Percentiles rank a stretch among this genome's conserved stretches.
phyloP scores from a whole-genome alignment of 2,797 vertebrate genomes.

The Diplodus puntazzo region DNA sequence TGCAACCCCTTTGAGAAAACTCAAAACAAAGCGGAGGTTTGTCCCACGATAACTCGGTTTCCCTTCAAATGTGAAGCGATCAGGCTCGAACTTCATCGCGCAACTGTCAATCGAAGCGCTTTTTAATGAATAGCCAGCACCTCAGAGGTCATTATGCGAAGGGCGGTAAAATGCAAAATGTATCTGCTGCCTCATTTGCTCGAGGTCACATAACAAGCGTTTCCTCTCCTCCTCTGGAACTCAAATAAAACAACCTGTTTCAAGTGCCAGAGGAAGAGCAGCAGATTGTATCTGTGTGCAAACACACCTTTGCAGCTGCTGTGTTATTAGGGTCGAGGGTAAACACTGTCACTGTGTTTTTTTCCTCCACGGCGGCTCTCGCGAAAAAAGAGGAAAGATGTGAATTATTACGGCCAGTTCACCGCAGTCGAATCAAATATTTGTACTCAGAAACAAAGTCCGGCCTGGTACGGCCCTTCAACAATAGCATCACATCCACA shows the following conservation, averaged over 20 bases:
- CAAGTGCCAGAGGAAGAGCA: slow-evolving; percentile 35
- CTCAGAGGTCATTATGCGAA: background rate
- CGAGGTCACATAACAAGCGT: slow-evolving; percentile 17
- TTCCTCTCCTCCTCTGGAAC: slow-evolving; percentile 47
- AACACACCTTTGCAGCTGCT: slow-evolving; percentile 31
- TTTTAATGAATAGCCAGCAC: slow-evolving; percentile 8
- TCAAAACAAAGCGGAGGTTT: background rate
- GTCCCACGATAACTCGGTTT: background rate
- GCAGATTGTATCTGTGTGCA: slow-evolving; percentile 33
- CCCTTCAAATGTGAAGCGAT: background rate
- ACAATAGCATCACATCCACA: slow-evolving; percentile 57
- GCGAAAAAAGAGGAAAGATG: background rate
- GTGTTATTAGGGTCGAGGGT: slow-evolving; percentile 19
- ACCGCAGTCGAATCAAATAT: slow-evolving; percentile 31
- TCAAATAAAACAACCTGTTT: slow-evolving; percentile 14
- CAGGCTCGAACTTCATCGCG: background rate
- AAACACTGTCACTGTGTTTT: slow-evolving; percentile 21
- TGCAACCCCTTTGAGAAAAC: slow-evolving; percentile 21
- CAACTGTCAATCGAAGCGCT: background rate
- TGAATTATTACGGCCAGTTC: slow-evolving; percentile 9
- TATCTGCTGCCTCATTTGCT: slow-evolving; percentile 22
- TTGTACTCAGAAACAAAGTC: slow-evolving; percentile 36
- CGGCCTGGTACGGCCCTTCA: background rate
- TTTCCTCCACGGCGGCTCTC: background rate
- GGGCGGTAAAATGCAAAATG: slow-evolving; percentile 15